Evolutionary conservation across 2,888 invertebrate genomes (phyloP).

Genomic region (Oscheius sp.): DNA sequence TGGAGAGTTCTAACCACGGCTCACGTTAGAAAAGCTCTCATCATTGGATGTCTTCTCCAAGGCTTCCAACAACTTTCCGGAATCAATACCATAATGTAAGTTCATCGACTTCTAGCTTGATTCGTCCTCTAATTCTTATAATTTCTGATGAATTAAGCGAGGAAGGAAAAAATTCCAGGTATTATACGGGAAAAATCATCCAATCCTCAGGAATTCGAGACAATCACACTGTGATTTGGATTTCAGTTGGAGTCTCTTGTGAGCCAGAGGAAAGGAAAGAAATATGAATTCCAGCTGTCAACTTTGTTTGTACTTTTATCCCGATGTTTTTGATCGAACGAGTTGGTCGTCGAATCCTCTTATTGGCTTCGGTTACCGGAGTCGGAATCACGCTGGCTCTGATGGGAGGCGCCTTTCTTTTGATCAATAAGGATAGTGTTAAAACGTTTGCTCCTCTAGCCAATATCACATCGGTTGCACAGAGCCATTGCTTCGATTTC

Average conservation of each 20-base stretch:
- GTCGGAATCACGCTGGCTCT: slow-evolving; percentile 34
- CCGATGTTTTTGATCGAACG: slow-evolving; percentile 73
- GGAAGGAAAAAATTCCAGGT: slow-evolving; percentile 70
- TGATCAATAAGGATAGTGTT: slow-evolving; percentile 31
- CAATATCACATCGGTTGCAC: not conserved
- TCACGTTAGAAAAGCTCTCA: slow-evolving; percentile 70
- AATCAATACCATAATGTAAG: slow-evolving; percentile 73
- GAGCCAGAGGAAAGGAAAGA: slow-evolving; percentile 9
- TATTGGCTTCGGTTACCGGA: slow-evolving; percentile 34
- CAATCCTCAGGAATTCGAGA: slow-evolving; percentile 72
- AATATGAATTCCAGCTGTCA: slow-evolving; percentile 72
- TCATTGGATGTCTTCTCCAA: slow-evolving; percentile 74
- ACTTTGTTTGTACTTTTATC: slow-evolving; percentile 72
- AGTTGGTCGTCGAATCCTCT: slow-evolving; percentile 71
- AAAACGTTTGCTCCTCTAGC: not conserved
- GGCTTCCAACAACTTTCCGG: slow-evolving; percentile 64
- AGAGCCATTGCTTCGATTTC: slow-evolving; percentile 8
- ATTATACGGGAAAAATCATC: slow-evolving; percentile 75
- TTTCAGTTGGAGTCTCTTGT: slow-evolving; percentile 70
- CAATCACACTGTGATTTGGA: slow-evolving; percentile 73
- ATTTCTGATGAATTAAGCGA: slow-evolving; percentile 55
- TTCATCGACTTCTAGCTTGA: slow-evolving; percentile 16
- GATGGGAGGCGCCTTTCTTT: slow-evolving; percentile 47
- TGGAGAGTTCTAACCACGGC: slow-evolving; percentile 44
- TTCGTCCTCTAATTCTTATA: slow-evolving; percentile 37